Percentiles rank a stretch among this genome's conserved stretches.
Evolutionary conservation across 2,888 invertebrate genomes (phyloP).

Genomic region (Panopea generosa): DNA sequence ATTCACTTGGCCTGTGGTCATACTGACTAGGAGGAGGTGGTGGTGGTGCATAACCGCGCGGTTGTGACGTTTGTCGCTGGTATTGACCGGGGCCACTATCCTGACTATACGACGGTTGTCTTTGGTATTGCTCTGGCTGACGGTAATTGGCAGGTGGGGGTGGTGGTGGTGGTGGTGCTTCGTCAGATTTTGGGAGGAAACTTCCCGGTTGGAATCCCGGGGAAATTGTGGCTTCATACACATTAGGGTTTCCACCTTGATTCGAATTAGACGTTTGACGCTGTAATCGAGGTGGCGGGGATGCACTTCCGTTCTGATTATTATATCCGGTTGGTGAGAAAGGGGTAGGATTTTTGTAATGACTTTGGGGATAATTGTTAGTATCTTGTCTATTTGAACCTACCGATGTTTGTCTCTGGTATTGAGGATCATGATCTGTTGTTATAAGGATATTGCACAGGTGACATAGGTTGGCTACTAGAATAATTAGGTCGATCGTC

Average conservation of each 20-base stretch:
- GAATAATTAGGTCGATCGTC: constrained; percentile 32
- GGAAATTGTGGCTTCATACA: constrained; percentile 60
- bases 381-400: constrained; percentile 43
- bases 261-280: constrained; percentile 55
- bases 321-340: constrained; percentile 45
- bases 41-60: constrained; percentile 2
- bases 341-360: constrained; percentile 61
- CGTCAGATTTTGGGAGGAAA: constrained; percentile 40
- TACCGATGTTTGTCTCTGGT: constrained; percentile 54
- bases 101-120: constrained; percentile 39
- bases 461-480: constrained; percentile 50
- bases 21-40: constrained; percentile 37
- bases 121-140: constrained; percentile 45
- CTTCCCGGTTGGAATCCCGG: constrained; percentile 44
- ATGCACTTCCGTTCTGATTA: constrained; percentile 37
- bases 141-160: constrained; percentile 57
- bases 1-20: constrained; percentile 35
- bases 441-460: constrained; percentile 44
- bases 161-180: constrained; percentile 52
- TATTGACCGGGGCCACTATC: constrained; percentile 18
- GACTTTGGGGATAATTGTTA: constrained; percentile 46
- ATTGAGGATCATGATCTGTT: constrained; percentile 32
- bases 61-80: constrained; percentile 51
- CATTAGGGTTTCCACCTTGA: constrained; percentile 43
- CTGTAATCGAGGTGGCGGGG: constrained; percentile 52